Conservation (phyloP, 2,113 vertebrate genomes). For the Himantopus leucocephalus region DNA sequence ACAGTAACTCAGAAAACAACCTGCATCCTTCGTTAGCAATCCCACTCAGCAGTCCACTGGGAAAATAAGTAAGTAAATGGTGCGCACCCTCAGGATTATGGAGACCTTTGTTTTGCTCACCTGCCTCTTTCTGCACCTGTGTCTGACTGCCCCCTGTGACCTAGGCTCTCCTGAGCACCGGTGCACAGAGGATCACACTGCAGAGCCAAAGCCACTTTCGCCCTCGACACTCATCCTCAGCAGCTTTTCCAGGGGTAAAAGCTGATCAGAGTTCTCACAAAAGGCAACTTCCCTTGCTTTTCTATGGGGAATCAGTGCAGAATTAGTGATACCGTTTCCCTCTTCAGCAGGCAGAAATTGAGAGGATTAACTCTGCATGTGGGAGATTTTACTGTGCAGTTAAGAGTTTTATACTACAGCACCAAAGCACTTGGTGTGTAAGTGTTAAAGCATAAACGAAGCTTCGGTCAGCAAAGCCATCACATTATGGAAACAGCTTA, state of each 20-base stretch:
- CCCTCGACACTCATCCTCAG: not conserved
- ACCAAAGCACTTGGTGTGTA: not conserved
- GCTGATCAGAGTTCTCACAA: not conserved
- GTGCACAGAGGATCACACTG: not conserved
- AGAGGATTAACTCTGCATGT: not conserved
- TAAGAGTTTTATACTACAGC: not conserved
- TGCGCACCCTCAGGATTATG: not conserved
- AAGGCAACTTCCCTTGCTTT: not conserved
- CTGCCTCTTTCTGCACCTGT: not conserved
- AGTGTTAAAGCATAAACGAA: not conserved
- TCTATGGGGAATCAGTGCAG: not conserved
- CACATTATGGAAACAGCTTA: not conserved
- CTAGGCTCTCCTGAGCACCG: not conserved
- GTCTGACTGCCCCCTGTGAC: not conserved
- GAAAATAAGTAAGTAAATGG: not conserved
- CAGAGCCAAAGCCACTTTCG: rapidly evolving
- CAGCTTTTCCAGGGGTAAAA: not conserved
- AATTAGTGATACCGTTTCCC: not conserved
- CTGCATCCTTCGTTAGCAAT: rapidly evolving
- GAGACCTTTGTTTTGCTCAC: not conserved
- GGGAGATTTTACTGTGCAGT: not conserved
- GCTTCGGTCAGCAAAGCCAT: not conserved
- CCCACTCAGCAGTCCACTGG: not conserved
- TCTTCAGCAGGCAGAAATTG: not conserved
- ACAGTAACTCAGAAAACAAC: not conserved